Evolutionary conservation across 2,113 vertebrate species (phyloP).

Genomic region (Gopherus evgoodei): DNA sequence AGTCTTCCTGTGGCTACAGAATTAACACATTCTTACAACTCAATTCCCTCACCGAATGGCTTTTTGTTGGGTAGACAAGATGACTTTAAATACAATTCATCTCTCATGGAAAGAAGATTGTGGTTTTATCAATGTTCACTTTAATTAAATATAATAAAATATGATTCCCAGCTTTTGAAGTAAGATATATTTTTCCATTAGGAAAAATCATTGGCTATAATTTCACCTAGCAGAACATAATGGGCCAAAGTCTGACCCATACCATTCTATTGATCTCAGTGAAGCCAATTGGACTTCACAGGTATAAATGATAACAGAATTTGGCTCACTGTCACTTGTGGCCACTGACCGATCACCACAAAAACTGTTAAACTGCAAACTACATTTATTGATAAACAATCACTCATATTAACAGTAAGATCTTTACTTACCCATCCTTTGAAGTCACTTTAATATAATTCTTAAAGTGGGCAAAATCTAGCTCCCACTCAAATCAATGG

Average conservation of each 20-base stretch:
- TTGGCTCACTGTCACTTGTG: background rate
- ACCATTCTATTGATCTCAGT: background rate
- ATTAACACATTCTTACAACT: slow-evolving; percentile 9
- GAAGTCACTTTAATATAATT: background rate
- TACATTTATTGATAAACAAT: background rate
- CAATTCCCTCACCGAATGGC: background rate
- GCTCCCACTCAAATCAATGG: background rate
- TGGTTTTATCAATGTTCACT: background rate
- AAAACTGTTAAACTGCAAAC: background rate
- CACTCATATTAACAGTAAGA: background rate
- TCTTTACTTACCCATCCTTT: background rate
- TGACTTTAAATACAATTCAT: slow-evolving; percentile 9
- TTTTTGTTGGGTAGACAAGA: slow-evolving; percentile 22
- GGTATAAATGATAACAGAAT: background rate
- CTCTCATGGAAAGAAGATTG: rapidly evolving
- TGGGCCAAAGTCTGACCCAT: background rate
- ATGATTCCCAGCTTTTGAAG: slow-evolving; percentile 13
- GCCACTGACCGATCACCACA: background rate
- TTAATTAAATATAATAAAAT: background rate
- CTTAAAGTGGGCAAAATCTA: background rate
- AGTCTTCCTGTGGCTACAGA: background rate
- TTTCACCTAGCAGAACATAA: background rate
- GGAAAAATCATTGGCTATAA: background rate
- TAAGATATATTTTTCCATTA: background rate
- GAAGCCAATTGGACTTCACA: background rate